These are phyloP conservation scores for Palythoa heliodiscus DNA, from an alignment of 92 coral and sea anemone genomes.

Conservation along the genomic window DNA sequence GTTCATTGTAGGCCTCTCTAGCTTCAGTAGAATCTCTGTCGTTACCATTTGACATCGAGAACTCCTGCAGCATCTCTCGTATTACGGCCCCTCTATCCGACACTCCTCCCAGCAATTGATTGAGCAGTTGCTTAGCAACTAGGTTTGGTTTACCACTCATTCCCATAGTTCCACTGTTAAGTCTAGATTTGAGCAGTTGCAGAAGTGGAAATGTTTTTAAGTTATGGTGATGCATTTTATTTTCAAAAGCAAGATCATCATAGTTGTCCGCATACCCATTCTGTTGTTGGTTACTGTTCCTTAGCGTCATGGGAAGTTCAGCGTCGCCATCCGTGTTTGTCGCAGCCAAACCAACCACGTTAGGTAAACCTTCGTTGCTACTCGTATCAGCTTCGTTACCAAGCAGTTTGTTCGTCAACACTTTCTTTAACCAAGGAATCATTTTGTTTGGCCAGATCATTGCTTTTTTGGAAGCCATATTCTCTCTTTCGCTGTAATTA, in stretches of 20 bases:
- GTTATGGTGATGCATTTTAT: constrained; percentile 39
- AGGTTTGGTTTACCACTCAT: constrained; percentile 48
- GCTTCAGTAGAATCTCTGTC: constrained; percentile 67
- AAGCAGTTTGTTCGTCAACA: constrained; percentile 61
- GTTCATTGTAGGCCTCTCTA: constrained; percentile 72
- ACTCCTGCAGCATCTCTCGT: constrained; percentile 88
- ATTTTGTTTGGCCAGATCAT: constrained; percentile 96
- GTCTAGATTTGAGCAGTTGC: constrained; percentile 60
- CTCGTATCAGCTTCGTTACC: constrained; percentile 31
- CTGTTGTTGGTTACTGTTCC: constrained; percentile 34
- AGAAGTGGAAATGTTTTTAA: constrained; percentile 70
- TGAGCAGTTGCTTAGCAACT: constrained; percentile 64
- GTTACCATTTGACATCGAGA: constrained; percentile 73
- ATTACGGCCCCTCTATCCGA: constrained; percentile 80
- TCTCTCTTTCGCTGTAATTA: background rate
- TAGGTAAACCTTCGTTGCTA: background rate
- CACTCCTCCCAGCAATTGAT: constrained; percentile 68
- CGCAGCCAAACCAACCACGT: background rate
- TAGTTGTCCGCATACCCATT: constrained; percentile 58
- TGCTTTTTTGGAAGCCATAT: constrained; percentile 67
- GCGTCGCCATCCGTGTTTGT: constrained; percentile 17
- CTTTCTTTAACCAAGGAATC: constrained; percentile 76
- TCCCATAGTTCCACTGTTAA: constrained; percentile 46
- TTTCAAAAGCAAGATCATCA: constrained; percentile 47
- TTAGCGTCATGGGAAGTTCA: constrained; percentile 19